phyloP scores from a whole-genome alignment of 2,797 vertebrate species.

The Rhinatrema bivittatum region DNA sequence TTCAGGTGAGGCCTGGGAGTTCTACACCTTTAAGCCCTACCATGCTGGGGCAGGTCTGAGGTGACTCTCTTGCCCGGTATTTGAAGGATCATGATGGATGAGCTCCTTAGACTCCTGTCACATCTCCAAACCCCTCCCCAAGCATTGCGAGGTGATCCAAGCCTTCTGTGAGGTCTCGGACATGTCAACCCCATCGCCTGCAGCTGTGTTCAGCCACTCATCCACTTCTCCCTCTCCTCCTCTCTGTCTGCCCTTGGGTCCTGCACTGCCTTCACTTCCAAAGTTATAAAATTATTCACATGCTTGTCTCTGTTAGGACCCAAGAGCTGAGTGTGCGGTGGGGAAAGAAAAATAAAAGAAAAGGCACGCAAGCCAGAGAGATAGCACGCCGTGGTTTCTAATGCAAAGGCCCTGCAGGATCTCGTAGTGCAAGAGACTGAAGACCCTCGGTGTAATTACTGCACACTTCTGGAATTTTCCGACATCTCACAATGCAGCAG shows the following conservation, averaged over 20 bases:
- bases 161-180: conserved; percentile 62
- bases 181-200: conserved; percentile 52
- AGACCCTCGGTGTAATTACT: too few species aligned
- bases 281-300: conserved; percentile 39
- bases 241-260: conserved; percentile 43
- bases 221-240: conserved; percentile 3
- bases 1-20: too few species aligned
- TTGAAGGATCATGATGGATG: conserved; percentile 45
- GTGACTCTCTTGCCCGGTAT: conserved; percentile 14
- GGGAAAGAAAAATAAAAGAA: background rate
- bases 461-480: too few species aligned
- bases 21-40: conserved; percentile 26
- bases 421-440: too few species aligned
- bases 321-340: conserved; percentile 7
- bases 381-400: too few species aligned
- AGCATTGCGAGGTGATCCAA: conserved; percentile 33
- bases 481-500: too few species aligned
- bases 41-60: conserved; percentile 17
- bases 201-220: conserved; percentile 44
- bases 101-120: conserved; percentile 33
- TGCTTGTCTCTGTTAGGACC: conserved; percentile 17
- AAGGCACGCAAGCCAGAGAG: too few species aligned
- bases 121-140: conserved; percentile 26
- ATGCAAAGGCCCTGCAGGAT: too few species aligned
- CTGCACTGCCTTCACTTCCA: conserved; percentile 44